These are phyloP conservation scores for Axis porcinus DNA, from an alignment of 2,113 vertebrate genomes.

Conservation along the genomic window DNA sequence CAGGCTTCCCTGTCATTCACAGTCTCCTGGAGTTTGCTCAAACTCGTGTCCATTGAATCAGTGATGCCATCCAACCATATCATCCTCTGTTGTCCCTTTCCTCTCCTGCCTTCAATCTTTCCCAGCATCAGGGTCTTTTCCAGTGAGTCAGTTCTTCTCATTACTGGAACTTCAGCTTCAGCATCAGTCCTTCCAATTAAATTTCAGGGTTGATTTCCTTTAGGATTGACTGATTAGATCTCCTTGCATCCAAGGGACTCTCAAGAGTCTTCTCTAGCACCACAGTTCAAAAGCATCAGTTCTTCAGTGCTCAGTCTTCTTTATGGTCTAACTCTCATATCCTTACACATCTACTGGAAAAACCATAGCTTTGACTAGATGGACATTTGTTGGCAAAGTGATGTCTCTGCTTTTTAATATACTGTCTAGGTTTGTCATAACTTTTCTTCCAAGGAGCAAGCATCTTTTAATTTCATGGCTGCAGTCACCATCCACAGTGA, in stretches of 20 bases:
- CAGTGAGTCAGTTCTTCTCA: neutral
- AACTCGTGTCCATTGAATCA: neutral
- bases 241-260: neutral
- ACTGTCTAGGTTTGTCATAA: neutral
- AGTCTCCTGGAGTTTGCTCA: neutral
- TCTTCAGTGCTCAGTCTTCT: neutral
- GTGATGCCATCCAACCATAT: neutral
- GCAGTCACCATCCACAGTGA: neutral
- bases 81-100: neutral
- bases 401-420: neutral
- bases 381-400: neutral
- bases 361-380: neutral
- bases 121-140: neutral
- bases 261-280: neutral
- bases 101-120: neutral
- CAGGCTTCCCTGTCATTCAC: neutral
- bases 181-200: neutral
- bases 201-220: neutral
- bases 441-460: neutral
- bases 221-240: neutral
- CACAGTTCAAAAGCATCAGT: neutral
- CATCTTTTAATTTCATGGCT: neutral
- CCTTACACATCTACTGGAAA: neutral
- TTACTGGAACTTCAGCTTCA: neutral
- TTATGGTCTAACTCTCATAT: neutral